Percentiles rank a stretch among this genome's conserved stretches.
Evolutionary conservation across 2,797 vertebrate genomes (phyloP).

Genomic region (Cheirogaleus major): DNA sequence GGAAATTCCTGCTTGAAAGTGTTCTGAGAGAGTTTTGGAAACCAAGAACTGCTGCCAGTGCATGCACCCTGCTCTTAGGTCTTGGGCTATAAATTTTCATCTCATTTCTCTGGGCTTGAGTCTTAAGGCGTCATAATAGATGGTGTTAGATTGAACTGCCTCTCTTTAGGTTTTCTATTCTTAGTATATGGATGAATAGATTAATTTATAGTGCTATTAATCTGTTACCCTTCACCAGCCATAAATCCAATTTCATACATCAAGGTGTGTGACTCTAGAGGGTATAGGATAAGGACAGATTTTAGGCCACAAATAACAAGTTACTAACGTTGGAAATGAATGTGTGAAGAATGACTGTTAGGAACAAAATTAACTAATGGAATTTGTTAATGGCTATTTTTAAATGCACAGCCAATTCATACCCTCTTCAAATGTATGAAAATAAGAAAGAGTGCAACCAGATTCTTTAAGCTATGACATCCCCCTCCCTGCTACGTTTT

Average conservation of each 20-base stretch:
- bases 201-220: constrained; percentile 74
- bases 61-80: neutral
- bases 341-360: constrained; percentile 24
- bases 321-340: constrained; percentile 44
- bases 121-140: constrained; percentile 65
- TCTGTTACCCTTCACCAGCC: constrained; percentile 61
- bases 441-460: neutral
- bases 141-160: constrained; percentile 59
- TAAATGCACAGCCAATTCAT: neutral
- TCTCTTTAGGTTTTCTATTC: constrained; percentile 61
- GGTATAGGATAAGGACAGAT: constrained; percentile 22
- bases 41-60: neutral
- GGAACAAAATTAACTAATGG: constrained; percentile 41
- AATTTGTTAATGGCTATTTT: constrained; percentile 31
- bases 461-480: neutral
- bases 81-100: constrained; percentile 66
- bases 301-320: constrained; percentile 34
- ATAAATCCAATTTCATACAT: constrained; percentile 70
- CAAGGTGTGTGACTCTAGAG: constrained; percentile 38
- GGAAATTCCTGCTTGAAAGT: neutral
- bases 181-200: constrained; percentile 64
- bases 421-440: neutral
- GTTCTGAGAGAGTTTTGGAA: neutral
- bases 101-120: constrained; percentile 53
- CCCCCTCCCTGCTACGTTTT: neutral